Conservation (phyloP, 2,888 invertebrate genomes). For the Nemoura dubitans region DNA sequence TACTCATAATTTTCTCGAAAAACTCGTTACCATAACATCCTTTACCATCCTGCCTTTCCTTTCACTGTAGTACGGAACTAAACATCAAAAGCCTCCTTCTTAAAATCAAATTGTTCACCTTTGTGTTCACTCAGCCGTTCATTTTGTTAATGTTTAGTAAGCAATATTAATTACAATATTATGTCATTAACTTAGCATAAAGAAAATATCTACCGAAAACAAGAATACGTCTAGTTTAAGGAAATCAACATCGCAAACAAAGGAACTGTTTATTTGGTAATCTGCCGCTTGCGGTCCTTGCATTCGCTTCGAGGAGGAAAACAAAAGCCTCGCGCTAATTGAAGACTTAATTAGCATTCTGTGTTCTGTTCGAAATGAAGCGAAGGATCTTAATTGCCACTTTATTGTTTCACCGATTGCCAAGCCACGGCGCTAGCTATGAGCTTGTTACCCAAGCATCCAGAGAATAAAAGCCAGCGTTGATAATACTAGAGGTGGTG, state of each 20-base stretch:
- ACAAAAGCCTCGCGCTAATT: constrained; percentile 50
- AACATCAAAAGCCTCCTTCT: not conserved
- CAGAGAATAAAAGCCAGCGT: constrained; percentile 13
- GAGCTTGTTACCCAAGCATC: not conserved
- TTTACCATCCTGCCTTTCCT: too few species aligned
- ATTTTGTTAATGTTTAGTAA: constrained; percentile 15
- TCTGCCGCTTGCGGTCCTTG: constrained; percentile 39
- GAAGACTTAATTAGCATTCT: constrained; percentile 52
- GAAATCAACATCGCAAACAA: constrained; percentile 33
- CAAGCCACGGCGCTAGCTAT: constrained; percentile 26
- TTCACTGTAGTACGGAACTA: not conserved
- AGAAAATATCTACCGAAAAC: not conserved
- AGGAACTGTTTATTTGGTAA: constrained; percentile 44
- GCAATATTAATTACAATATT: constrained; percentile 31
- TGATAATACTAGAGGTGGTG: not conserved
- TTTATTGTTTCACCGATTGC: constrained; percentile 51
- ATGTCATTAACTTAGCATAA: constrained; percentile 1
- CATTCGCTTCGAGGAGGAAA: constrained; percentile 39
- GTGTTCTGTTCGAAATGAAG: constrained; percentile 48
- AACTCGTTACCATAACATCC: too few species aligned
- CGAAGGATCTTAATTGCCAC: constrained; percentile 50
- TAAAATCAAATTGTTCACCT: not conserved
- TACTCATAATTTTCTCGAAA: too few species aligned
- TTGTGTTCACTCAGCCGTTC: constrained; percentile 1
- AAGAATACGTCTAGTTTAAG: not conserved